Evolutionary conservation across 2,888 invertebrate species (phyloP).

Genomic region (Hartigia nigra): DNA sequence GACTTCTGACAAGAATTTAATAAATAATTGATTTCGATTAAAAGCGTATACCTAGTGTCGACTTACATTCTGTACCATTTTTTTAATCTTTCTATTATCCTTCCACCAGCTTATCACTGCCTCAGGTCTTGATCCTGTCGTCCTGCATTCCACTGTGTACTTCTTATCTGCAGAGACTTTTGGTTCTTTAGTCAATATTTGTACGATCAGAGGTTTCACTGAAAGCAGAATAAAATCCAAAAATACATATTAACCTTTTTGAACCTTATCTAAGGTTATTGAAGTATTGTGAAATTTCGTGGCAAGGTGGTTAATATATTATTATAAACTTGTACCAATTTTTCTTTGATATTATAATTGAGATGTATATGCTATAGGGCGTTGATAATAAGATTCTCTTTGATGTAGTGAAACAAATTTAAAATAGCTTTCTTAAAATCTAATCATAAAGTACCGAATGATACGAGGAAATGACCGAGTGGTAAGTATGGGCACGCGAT

Average conservation of each 20-base stretch:
- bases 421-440: neutral
- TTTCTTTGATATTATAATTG: neutral
- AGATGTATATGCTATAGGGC: no score
- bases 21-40: neutral
- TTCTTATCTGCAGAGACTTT: slow-evolving; percentile 87
- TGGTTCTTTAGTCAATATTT: slow-evolving; percentile 85
- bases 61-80: slow-evolving; percentile 85
- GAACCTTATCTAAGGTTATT: no score
- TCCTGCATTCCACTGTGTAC: slow-evolving; percentile 88
- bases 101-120: slow-evolving; percentile 93
- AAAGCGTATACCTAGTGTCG: neutral
- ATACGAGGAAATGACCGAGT: neutral
- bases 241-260: no score
- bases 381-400: no score
- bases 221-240: slow-evolving; percentile 57
- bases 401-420: no score
- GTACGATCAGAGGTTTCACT: slow-evolving; percentile 89
- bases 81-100: slow-evolving; percentile 82
- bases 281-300: no score
- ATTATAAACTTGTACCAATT: neutral
- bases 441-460: neutral
- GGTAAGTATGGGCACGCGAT: neutral
- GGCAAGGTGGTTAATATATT: no score
- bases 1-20: neutral
- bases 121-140: slow-evolving; percentile 87